Conservation (phyloP, 2,797 vertebrate species). For the Psittacula derbiana region DNA sequence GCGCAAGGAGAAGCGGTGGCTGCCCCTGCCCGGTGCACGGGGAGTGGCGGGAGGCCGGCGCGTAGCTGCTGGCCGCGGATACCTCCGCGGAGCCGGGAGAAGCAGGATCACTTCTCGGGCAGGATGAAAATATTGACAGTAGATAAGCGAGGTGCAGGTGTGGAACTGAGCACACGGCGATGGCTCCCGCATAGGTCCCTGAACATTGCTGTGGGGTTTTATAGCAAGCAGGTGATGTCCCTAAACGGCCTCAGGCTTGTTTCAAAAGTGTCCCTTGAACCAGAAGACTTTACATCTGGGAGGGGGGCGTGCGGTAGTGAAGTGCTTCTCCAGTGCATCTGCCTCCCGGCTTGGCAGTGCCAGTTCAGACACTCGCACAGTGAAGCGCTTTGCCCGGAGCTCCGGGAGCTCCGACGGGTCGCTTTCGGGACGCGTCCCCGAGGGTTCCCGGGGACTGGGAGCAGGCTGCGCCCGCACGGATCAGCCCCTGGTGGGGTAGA, state of each 20-base stretch:
- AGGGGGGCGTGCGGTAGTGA: background rate
- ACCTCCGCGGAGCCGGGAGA: conserved; percentile 63
- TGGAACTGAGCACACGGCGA: conserved; percentile 30
- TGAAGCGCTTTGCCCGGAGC: background rate
- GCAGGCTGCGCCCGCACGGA: background rate
- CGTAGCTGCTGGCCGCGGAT: background rate
- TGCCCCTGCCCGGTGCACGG: background rate
- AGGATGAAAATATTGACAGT: conserved; percentile 77
- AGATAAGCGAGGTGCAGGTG: conserved; percentile 72
- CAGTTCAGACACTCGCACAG: background rate
- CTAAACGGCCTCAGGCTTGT: conserved; percentile 17
- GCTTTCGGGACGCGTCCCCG: background rate
- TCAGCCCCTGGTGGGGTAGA: no score
- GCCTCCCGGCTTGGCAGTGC: background rate
- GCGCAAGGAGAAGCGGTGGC: background rate
- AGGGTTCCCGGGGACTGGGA: no score
- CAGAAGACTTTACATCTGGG: background rate
- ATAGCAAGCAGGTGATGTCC: conserved; percentile 57
- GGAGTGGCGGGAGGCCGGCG: background rate
- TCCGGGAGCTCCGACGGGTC: background rate
- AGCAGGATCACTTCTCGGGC: conserved; percentile 51
- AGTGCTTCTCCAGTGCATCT: background rate
- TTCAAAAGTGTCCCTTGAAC: background rate
- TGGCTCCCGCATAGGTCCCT: background rate
- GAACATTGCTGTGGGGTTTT: conserved; percentile 15